Conservation (phyloP, 2,113 vertebrate genomes). For the Aegypius monachus region DNA sequence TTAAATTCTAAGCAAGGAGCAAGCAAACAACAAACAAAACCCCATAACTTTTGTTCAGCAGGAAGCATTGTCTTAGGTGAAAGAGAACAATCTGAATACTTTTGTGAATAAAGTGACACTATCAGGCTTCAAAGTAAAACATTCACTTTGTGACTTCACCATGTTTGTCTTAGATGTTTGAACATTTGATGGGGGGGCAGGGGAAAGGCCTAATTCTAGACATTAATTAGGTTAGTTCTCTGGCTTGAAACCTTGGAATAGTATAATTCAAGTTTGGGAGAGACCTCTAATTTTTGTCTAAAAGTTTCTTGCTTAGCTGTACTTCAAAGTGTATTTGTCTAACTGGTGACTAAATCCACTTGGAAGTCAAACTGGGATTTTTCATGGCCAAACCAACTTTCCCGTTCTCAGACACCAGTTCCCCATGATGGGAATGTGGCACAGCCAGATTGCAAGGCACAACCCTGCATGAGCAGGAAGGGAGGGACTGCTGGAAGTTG, state of each 20-base stretch:
- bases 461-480: neutral
- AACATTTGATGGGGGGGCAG: accelerated
- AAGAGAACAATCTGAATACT: neutral
- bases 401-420: neutral
- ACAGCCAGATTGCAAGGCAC: neutral
- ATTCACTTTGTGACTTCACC: neutral
- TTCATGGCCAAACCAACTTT: neutral
- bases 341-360: neutral
- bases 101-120: neutral
- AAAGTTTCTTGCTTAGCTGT: neutral
- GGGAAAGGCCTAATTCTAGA: neutral
- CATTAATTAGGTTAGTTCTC: too few species aligned
- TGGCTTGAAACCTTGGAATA: too few species aligned
- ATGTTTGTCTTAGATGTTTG: neutral
- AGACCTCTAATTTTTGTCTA: neutral
- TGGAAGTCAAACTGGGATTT: neutral
- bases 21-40: neutral
- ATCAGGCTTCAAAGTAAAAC: neutral
- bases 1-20: neutral
- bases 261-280: too few species aligned
- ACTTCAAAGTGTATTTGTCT: neutral
- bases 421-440: neutral
- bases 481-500: neutral
- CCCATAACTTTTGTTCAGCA: neutral
- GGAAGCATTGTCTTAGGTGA: neutral